Conservation (phyloP, 2,113 vertebrate genomes). For the Eonycteris spelaea region DNA sequence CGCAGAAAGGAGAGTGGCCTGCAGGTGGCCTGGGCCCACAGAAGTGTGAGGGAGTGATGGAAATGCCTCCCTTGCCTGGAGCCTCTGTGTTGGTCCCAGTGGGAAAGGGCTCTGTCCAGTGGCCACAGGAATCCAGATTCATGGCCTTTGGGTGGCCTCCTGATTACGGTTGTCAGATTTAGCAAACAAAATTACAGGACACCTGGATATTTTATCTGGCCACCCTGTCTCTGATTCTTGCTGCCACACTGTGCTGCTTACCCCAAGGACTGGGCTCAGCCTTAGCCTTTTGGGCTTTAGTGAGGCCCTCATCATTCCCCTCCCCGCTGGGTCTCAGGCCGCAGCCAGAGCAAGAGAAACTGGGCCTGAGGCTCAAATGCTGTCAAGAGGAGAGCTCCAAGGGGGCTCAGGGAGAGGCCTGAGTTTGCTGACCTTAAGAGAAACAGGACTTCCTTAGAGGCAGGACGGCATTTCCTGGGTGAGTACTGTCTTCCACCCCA, state of each 20-base stretch:
- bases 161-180: background rate
- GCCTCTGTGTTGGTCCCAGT: background rate
- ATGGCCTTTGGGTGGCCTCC: background rate
- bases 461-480: slow-evolving; percentile 23
- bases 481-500: background rate
- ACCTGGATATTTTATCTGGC: background rate
- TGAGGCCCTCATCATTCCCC: background rate
- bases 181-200: background rate
- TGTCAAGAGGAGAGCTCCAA: background rate
- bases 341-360: slow-evolving; percentile 53
- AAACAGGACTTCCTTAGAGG: background rate
- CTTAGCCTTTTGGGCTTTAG: background rate
- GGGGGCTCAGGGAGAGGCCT: background rate
- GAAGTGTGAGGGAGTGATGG: background rate
- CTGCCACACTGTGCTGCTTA: background rate
- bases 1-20: background rate
- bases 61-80: background rate
- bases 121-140: background rate
- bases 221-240: background rate
- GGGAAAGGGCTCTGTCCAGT: background rate
- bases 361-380: background rate
- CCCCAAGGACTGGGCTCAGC: background rate
- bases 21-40: background rate
- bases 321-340: slow-evolving; percentile 29
- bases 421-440: background rate